Evolutionary conservation across 2,888 invertebrate genomes (phyloP), one percentile per base, ranked within the genome.

Genomic region (Pimpla rufipes): DNA sequence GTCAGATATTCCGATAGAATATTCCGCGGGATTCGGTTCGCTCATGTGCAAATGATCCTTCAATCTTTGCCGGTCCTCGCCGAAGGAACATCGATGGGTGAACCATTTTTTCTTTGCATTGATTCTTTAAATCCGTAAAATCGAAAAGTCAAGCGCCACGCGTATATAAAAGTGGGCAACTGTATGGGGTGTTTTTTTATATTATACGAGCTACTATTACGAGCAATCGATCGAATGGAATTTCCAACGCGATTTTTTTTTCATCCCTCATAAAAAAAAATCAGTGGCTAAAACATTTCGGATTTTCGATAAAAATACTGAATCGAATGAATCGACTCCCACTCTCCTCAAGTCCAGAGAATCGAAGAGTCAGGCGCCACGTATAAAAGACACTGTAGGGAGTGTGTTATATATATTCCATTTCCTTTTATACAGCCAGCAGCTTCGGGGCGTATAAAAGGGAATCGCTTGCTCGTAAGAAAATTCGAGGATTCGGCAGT

Each of bases 1-100:
- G 82, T 74, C 74, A 74, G 68, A 82, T 82, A 78, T 82, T 67
- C 40, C 45, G 71, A 35, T 16, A 13, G 42, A 52, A 59, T 55
- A 68, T 18, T 42, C 11, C 6, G 13, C 3, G 6, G 13, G 35
- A 37, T 66, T 64, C 40, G 16, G 57, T 45, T 29, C 40, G 67
- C 29, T 55, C 42, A 67, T 23, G 68, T 68, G 75, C 67, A 29
- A 75, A 80, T n/a, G 59, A 80, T 74, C 80, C 64, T 75, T 52
- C 50, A 68, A 80, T 75, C 68, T 68, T 35, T 37, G 62, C 50
- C n/a, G 13, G 50, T 13, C 35, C 35, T 74, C 42, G 55, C 21
- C 6, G 18, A 37, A 52, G 7, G 16, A n/a, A 73, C 16, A 37
- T 40, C 5, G 62, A 42, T 40, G 57, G 23, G 57, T 59, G 59